Evolutionary conservation across 1,140 invertebrate genomes (phyloP).

Genomic region (Aphaenogaster rudis): DNA sequence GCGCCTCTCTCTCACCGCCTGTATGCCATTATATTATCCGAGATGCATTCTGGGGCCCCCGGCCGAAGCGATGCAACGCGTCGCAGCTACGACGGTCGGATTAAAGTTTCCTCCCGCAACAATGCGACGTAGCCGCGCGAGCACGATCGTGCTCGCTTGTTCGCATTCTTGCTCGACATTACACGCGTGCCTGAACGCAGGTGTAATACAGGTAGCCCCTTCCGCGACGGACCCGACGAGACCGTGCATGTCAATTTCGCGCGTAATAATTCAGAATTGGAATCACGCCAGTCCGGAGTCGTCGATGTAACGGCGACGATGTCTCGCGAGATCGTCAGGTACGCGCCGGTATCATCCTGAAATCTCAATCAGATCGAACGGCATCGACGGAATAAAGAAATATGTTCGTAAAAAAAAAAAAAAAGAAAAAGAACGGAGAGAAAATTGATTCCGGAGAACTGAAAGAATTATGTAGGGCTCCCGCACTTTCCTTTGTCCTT

Average conservation of each 20-base stretch:
- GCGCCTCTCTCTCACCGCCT: neutral
- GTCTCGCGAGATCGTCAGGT: neutral
- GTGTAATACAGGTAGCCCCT: conserved; percentile 27
- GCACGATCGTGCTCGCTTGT: conserved; percentile 27
- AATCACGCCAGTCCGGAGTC: neutral
- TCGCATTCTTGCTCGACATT: conserved; percentile 54
- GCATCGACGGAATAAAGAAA: neutral
- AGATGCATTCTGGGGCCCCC: conserved; percentile 31
- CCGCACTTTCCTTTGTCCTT: neutral
- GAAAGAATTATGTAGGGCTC: neutral
- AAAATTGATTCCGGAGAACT: conserved; percentile 17
- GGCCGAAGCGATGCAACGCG: conserved; percentile 1
- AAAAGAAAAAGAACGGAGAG: neutral
- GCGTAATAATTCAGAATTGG: conserved; percentile 25
- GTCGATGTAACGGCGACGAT: neutral
- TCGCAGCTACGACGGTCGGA: conserved; percentile 22
- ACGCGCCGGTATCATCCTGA: neutral
- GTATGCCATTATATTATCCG: conserved; percentile 48
- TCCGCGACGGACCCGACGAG: neutral
- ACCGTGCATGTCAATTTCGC: neutral
- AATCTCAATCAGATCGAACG: neutral
- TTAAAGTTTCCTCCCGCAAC: conserved; percentile 57
- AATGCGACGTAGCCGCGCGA: conserved; percentile 34
- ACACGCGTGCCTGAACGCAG: conserved; percentile 47
- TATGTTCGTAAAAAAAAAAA: neutral